phyloP scores from a whole-genome alignment of 2,113 vertebrate genomes.

The Cottus gobio region DNA sequence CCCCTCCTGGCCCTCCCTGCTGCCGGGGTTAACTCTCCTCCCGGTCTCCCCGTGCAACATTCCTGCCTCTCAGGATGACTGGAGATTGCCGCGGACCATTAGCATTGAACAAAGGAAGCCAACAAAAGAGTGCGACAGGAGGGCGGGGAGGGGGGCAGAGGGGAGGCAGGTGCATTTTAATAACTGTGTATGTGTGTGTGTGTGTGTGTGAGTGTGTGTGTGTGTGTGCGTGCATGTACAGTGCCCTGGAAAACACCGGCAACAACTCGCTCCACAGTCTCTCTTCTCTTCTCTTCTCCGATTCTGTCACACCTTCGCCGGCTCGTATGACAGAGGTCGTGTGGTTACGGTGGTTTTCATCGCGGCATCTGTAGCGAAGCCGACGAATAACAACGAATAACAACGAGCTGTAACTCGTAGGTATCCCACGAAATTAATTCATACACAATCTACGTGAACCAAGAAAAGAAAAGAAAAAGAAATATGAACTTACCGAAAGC shows the following conservation, averaged over 20 bases:
- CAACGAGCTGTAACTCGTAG: background rate
- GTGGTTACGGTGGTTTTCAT: background rate
- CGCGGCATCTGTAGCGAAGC: background rate
- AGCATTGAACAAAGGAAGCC: conserved; percentile 49
- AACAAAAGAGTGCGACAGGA: conserved; percentile 31
- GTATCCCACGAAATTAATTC: background rate
- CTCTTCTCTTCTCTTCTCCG: conserved; percentile 1
- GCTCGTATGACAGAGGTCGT: conserved; percentile 29
- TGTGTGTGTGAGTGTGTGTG: no score
- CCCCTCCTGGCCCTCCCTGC: background rate
- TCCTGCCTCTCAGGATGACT: conserved; percentile 48
- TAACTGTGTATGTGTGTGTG: conserved; percentile 13
- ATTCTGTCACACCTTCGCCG: conserved; percentile 27
- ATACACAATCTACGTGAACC: background rate
- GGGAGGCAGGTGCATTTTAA: conserved; percentile 69
- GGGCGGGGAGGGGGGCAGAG: conserved; percentile 4
- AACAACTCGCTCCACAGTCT: conserved; percentile 5
- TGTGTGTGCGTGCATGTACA: conserved; percentile 3
- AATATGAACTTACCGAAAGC: no score
- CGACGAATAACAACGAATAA: background rate
- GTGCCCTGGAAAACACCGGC: background rate
- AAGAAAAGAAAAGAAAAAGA: background rate
- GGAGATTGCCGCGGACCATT: conserved; percentile 49
- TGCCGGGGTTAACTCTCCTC: conserved; percentile 19
- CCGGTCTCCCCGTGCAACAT: conserved; percentile 15